phyloP scores from a whole-genome alignment of 64 coral and sea anemone genomes.

The Montipora capricornis region DNA sequence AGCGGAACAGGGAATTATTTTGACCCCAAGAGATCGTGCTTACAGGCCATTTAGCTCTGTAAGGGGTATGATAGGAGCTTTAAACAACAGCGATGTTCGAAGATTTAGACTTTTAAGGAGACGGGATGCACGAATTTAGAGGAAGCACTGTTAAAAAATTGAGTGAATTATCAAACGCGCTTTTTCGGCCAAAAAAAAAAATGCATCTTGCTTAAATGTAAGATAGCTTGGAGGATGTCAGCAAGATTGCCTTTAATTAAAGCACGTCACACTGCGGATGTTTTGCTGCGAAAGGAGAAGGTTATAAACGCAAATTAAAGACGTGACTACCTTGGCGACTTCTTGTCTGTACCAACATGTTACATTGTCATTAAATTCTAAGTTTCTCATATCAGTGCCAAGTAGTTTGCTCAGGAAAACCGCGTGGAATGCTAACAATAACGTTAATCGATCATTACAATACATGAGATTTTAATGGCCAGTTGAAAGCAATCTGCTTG shows the following conservation, averaged over 20 bases:
- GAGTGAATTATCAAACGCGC: no score
- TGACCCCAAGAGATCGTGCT: background rate
- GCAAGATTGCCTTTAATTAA: no score
- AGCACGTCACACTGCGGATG: no score
- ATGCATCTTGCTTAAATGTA: no score
- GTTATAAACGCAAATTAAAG: background rate
- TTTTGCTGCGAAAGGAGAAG: no score
- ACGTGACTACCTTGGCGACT: background rate
- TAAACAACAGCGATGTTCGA: background rate
- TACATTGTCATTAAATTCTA: background rate
- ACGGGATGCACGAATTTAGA: background rate
- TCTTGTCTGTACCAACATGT: background rate
- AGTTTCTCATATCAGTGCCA: background rate
- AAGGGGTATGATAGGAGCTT: background rate
- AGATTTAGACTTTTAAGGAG: background rate
- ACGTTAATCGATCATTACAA: constrained; percentile 43
- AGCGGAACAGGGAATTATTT: background rate
- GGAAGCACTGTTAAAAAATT: background rate
- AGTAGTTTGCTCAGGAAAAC: background rate
- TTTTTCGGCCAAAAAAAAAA: background rate
- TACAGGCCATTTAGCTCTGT: constrained; percentile 27
- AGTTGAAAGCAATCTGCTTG: background rate
- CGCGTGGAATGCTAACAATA: constrained; percentile 59
- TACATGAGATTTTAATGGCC: constrained; percentile 1
- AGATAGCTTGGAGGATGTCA: no score